Conservation (phyloP, 2,888 invertebrate genomes). For the Parapristionchus giblindavisi region DNA sequence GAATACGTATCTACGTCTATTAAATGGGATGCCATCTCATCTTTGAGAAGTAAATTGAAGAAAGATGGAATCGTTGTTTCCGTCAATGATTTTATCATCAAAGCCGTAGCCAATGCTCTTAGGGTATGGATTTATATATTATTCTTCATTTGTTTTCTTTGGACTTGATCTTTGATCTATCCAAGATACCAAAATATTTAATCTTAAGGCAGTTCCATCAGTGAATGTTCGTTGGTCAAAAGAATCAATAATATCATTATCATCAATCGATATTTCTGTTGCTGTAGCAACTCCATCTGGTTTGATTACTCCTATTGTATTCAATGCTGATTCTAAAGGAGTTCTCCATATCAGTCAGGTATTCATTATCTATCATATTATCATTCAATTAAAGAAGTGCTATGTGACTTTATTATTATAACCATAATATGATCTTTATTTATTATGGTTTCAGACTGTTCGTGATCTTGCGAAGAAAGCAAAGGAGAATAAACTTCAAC, state of each 20-base stretch:
- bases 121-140: slow-evolving; percentile 67
- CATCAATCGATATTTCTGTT: slow-evolving; percentile 76
- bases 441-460: slow-evolving; percentile 71
- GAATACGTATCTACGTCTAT: slow-evolving; percentile 76
- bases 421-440: not conserved
- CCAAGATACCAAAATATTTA: slow-evolving; percentile 70
- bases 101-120: slow-evolving; percentile 77
- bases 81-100: slow-evolving; percentile 78
- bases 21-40: slow-evolving; percentile 73
- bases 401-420: not conserved
- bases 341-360: slow-evolving; percentile 73
- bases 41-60: slow-evolving; percentile 73
- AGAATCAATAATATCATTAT: slow-evolving; percentile 56
- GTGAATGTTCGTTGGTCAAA: slow-evolving; percentile 71
- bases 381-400: too few species aligned
- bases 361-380: too few species aligned
- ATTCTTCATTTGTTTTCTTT: not conserved
- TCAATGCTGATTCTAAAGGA: slow-evolving; percentile 74
- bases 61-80: slow-evolving; percentile 72
- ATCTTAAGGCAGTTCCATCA: slow-evolving; percentile 67
- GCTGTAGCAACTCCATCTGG: slow-evolving; percentile 78
- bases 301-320: slow-evolving; percentile 93
- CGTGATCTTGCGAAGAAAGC: slow-evolving; percentile 51
- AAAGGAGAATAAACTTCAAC: slow-evolving; percentile 75
- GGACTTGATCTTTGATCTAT: not conserved